phyloP scores from a whole-genome alignment of 2,797 vertebrate genomes.

The Pterois miles region DNA sequence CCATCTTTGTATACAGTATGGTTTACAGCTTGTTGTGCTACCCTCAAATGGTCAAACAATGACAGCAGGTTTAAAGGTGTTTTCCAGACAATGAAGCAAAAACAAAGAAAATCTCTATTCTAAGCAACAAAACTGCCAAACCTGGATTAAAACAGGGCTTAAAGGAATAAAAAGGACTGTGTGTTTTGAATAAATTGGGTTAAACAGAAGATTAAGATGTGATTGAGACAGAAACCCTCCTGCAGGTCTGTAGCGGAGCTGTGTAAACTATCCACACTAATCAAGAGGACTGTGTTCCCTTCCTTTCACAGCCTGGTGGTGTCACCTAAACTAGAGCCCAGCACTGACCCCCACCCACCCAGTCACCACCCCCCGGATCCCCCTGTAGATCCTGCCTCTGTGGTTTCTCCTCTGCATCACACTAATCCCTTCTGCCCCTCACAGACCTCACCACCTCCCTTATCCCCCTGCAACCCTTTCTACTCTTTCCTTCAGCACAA shows the following conservation, averaged over 20 bases:
- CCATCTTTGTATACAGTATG: too few species aligned
- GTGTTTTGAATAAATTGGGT: background rate
- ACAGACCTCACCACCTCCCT: constrained; percentile 72
- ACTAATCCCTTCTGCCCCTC: constrained; percentile 82
- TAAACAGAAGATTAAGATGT: background rate
- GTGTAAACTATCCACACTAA: constrained; percentile 79
- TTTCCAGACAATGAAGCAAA: background rate
- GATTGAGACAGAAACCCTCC: background rate
- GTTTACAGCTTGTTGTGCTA: background rate
- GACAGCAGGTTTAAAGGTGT: background rate
- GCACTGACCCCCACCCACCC: constrained; percentile 77
- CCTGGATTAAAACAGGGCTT: background rate
- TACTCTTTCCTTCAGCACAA: constrained; percentile 87
- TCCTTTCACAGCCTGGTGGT: constrained; percentile 94
- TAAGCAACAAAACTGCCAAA: background rate
- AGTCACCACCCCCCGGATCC: constrained; percentile 49
- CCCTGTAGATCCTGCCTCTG: constrained; percentile 67
- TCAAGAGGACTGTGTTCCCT: constrained; percentile 87
- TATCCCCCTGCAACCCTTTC: constrained; percentile 89
- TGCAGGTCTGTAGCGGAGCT: constrained; percentile 10
- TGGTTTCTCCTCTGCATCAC: constrained; percentile 76
- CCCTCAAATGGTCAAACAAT: background rate
- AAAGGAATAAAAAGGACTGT: background rate
- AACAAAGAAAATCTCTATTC: too few species aligned
- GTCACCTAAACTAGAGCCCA: constrained; percentile 90